These are phyloP conservation scores for Macropus fuliginosus DNA, from an alignment of 2,797 vertebrate species.

Conservation along the genomic window DNA sequence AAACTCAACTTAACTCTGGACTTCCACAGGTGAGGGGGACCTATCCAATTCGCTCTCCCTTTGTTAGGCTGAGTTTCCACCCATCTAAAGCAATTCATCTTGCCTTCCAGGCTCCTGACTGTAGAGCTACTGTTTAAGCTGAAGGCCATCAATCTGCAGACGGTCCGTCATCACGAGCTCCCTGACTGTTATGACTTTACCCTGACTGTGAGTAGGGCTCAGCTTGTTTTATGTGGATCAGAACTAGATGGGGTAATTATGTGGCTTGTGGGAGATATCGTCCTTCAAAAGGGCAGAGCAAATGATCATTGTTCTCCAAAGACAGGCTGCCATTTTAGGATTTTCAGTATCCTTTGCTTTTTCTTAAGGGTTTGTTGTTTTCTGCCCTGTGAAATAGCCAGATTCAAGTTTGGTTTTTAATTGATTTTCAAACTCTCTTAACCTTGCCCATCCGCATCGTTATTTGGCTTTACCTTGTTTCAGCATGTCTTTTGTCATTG, in stretches of 20 bases:
- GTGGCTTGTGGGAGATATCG: not conserved
- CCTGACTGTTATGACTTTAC: conserved; percentile 96
- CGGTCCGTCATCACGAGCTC: conserved; percentile 92
- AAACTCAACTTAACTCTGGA: conserved; percentile 91
- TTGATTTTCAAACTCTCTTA: not conserved
- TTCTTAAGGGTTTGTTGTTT: not conserved
- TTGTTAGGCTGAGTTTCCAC: not conserved
- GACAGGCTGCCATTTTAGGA: not conserved
- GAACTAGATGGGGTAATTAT: not conserved
- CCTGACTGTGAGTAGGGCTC: conserved; percentile 85
- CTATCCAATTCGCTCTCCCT: no score
- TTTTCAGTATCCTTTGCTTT: not conserved
- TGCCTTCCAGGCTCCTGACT: conserved; percentile 89
- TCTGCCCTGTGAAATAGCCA: not conserved
- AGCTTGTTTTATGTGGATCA: not conserved
- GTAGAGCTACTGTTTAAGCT: conserved; percentile 92
- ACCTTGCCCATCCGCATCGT: not conserved
- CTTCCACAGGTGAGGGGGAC: conserved; percentile 91
- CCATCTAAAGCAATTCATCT: conserved; percentile 54
- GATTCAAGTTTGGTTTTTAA: not conserved
- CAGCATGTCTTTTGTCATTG: not conserved
- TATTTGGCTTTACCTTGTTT: not conserved
- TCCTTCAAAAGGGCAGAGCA: not conserved
- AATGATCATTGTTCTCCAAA: not conserved
- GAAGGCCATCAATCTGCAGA: conserved; percentile 98